phyloP scores from a whole-genome alignment of 2,888 invertebrate genomes.

The Melieria omissa region DNA sequence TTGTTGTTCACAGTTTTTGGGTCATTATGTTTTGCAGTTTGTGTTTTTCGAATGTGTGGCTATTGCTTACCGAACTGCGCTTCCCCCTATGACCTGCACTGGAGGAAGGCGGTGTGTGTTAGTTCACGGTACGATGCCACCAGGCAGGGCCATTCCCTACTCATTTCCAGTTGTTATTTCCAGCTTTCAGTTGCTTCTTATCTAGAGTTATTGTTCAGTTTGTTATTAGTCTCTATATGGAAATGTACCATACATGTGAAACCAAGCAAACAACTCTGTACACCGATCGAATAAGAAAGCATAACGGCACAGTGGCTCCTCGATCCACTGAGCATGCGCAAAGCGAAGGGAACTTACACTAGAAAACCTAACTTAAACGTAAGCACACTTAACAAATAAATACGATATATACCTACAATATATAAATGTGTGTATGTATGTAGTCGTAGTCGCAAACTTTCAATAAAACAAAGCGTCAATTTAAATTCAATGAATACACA shows the following conservation, averaged over 20 bases:
- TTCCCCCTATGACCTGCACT: too few relatives aligned
- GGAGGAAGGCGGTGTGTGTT: too few relatives aligned
- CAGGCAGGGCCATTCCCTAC: too few relatives aligned
- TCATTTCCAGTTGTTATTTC: too few relatives aligned
- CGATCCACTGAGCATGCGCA: slow-evolving; percentile 41
- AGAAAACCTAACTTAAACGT: slow-evolving; percentile 25
- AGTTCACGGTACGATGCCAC: too few relatives aligned
- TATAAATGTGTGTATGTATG: slow-evolving; percentile 27
- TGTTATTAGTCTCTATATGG: too few relatives aligned
- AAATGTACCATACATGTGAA: slow-evolving; percentile 1
- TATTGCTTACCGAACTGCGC: too few relatives aligned
- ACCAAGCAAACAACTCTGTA: slow-evolving; percentile 62
- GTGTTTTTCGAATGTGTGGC: too few relatives aligned
- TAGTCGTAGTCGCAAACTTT: slow-evolving; percentile 23
- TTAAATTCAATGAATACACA: not conserved
- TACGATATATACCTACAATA: slow-evolving; percentile 21
- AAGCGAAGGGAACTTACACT: slow-evolving; percentile 45
- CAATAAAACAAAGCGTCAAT: not conserved
- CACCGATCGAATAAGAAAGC: slow-evolving; percentile 57
- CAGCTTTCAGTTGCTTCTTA: too few relatives aligned
- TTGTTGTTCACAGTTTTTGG: not conserved
- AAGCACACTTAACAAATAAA: slow-evolving; percentile 30
- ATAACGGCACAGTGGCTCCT: slow-evolving; percentile 12
- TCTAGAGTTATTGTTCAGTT: too few relatives aligned
- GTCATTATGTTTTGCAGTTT: not conserved